Evolutionary conservation across 2,797 vertebrate genomes (phyloP), one percentile per base, ranked within the genome.

Genomic region (Rhabdomys pumilio): DNA sequence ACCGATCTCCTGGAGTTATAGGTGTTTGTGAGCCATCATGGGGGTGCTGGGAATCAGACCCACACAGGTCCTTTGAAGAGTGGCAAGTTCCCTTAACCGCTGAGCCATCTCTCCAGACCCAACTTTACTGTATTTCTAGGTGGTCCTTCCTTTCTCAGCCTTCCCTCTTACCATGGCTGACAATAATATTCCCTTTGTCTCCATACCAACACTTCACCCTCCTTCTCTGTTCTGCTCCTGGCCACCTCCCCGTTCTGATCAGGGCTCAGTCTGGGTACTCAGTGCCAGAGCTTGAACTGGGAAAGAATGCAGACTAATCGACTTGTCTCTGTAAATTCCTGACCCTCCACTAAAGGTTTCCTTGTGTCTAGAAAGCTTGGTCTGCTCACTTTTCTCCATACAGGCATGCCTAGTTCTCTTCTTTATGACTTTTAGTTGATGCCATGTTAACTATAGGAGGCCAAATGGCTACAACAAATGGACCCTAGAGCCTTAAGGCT

Each of bases 151-250:
- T 38, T 59, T 41, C 3, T 67, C 26, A 29, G 11, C 11, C 80
- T 92, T 95, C 79, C 31, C 84, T 95, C 57, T 75, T 77, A 38
- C 24, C 26, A 29, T 0, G 4, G 17, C 41, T 80, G 87, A 82
- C 65, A 77, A 84, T 17, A 95, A 86, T 31, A 76, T 22, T 20
- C 87, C 69, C 69, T 95, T 85, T 85, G 57, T 26, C 61, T 72
- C 50, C 86, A 41, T 4, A 31, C 59, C 67, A 92, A 10, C 31
- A 41, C 31, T 93, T 86, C 83, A 34, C 20, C 61, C 6, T n/a
- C 53, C 65, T 13, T 50, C 69, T 34, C 9, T 53, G 57, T 80
- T 38, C 72, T 17, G 31, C n/a, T 34, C 22, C 63, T 59, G 65
- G 41, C 31, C 67, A 95, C 20, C 85, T 88, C 41, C 91, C 89